Percentiles rank a stretch among this genome's conserved stretches.
These are phyloP conservation scores for Rotaria socialis DNA, from an alignment of 2,888 invertebrate species.

Conservation along the genomic window DNA sequence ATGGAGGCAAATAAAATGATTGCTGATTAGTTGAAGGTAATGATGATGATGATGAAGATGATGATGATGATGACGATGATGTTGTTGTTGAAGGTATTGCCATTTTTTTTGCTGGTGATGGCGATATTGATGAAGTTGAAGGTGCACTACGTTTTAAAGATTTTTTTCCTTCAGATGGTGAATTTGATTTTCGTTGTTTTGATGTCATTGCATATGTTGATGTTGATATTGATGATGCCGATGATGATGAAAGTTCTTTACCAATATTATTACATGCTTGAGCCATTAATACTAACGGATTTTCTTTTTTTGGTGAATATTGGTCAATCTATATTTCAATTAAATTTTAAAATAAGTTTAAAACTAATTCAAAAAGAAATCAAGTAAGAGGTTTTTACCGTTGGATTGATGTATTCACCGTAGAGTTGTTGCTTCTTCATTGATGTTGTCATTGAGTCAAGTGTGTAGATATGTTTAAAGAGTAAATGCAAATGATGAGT, in stretches of 20 bases:
- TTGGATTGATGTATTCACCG: conserved; percentile 18
- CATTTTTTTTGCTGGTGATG: neutral
- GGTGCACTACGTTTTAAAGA: neutral
- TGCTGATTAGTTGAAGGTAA: neutral
- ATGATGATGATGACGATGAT: neutral
- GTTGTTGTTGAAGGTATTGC: neutral
- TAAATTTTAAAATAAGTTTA: no score
- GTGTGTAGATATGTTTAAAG: neutral
- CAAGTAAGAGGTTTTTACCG: neutral
- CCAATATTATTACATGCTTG: conserved; percentile 36
- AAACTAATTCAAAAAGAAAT: no score
- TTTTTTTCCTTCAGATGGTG: neutral
- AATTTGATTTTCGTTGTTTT: conserved; percentile 34
- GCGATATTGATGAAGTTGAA: neutral
- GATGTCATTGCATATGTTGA: neutral
- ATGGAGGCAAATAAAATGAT: conserved; percentile 1
- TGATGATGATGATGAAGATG: neutral
- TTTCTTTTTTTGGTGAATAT: neutral
- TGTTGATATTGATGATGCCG: neutral
- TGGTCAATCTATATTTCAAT: neutral
- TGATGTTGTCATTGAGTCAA: conserved; percentile 18
- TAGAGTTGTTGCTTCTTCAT: conserved; percentile 19
- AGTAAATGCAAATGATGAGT: conserved; percentile 22
- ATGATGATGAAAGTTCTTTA: conserved; percentile 27
- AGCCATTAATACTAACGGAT: conserved; percentile 34